phyloP scores from a whole-genome alignment of 2,113 vertebrate genomes.

The Asarcornis scutulata region DNA sequence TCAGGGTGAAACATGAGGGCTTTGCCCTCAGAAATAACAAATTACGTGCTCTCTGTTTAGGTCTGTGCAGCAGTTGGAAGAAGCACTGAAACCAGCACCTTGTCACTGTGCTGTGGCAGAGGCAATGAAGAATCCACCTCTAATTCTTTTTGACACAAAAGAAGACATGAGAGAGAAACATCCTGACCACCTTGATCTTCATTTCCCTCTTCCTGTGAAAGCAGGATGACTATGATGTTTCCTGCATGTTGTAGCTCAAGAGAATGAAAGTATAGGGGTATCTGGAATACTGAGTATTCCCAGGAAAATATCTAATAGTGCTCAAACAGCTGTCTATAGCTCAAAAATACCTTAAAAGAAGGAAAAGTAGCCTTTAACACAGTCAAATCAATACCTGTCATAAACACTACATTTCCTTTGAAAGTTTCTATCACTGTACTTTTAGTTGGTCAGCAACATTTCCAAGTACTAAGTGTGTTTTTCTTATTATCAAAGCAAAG shows the following conservation, averaged over 20 bases:
- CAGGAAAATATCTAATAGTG: background rate
- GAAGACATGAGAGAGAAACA: background rate
- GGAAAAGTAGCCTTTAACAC: slow-evolving; percentile 50
- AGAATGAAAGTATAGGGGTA: background rate
- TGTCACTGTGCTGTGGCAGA: background rate
- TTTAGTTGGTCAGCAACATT: slow-evolving; percentile 62
- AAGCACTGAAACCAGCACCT: slow-evolving; percentile 24
- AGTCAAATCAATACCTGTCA: slow-evolving; percentile 28
- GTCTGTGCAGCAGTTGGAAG: slow-evolving; percentile 22
- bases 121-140: background rate
- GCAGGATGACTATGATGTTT: background rate
- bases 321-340: background rate
- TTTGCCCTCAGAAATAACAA: background rate
- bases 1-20: background rate
- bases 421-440: slow-evolving; percentile 2
- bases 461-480: slow-evolving; percentile 37
- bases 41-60: background rate
- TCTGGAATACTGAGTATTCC: background rate
- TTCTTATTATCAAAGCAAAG: slow-evolving; percentile 62
- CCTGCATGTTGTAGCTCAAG: background rate
- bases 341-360: slow-evolving; percentile 13
- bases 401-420: slow-evolving; percentile 24
- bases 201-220: background rate
- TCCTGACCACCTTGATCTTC: background rate
- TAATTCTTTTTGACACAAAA: slow-evolving; percentile 21